Percentiles rank a stretch among this genome's conserved stretches.
Evolutionary conservation across 1,140 invertebrate genomes (phyloP).

Genomic region (Myzus persicae): DNA sequence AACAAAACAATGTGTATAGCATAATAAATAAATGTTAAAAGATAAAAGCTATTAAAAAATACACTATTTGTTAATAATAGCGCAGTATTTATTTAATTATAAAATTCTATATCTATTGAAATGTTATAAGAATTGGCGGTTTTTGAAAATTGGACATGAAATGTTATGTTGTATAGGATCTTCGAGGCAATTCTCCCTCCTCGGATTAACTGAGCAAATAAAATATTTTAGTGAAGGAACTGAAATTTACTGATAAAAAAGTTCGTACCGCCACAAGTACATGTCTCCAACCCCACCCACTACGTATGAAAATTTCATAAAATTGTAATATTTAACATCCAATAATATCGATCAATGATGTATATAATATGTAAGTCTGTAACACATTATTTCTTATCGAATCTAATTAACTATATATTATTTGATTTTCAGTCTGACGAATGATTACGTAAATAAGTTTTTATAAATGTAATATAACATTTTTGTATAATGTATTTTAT

Average conservation of each 20-base stretch:
- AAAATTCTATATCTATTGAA: background rate
- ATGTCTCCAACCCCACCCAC: too few relatives aligned
- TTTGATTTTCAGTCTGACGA: background rate
- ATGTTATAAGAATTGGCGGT: background rate
- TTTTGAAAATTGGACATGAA: background rate
- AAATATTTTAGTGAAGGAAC: background rate
- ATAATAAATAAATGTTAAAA: background rate
- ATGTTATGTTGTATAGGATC: background rate
- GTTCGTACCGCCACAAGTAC: background rate
- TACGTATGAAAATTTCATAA: background rate
- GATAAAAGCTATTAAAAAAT: background rate
- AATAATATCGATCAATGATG: too few relatives aligned
- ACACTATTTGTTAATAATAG: background rate
- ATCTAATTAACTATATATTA: background rate
- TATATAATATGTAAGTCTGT: background rate
- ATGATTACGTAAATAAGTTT: too few relatives aligned
- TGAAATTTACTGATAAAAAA: background rate
- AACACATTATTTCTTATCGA: constrained; percentile 4
- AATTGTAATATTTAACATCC: background rate
- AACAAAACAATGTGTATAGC: background rate
- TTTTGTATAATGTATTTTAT: background rate
- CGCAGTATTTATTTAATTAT: background rate
- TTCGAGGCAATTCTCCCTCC: too few relatives aligned
- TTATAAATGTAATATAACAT: background rate
- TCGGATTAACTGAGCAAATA: background rate